Percentiles rank a stretch among this genome's conserved stretches.
These are phyloP conservation scores for Stegodyphus mimosarum DNA, from an alignment of 1,140 invertebrate species.

Conservation along the genomic window DNA sequence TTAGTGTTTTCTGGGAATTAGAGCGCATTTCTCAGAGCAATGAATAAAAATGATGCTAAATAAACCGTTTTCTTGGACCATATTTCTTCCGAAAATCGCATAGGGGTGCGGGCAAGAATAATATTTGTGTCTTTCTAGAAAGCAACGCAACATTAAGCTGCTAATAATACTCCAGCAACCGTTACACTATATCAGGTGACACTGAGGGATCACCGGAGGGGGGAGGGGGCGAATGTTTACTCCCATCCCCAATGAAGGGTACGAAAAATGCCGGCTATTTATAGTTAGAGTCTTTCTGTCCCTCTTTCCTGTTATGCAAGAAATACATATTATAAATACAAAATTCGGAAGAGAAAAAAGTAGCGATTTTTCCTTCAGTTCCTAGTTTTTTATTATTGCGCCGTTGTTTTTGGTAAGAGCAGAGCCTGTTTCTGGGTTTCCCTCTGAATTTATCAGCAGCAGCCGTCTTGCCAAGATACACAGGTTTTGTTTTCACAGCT, in stretches of 20 bases:
- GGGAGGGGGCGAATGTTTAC: neutral
- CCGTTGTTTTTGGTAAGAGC: neutral
- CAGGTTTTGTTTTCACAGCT: conserved; percentile 17
- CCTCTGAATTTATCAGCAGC: neutral
- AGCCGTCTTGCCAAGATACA: neutral
- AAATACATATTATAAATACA: neutral
- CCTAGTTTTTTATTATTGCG: neutral
- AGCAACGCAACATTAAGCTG: neutral
- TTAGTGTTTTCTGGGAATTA: neutral
- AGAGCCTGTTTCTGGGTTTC: neutral
- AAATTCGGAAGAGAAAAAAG: neutral
- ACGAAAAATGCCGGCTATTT: neutral
- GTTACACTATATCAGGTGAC: neutral
- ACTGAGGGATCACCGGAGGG: too few species aligned
- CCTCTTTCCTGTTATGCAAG: neutral
- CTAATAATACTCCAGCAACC: neutral
- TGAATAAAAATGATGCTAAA: neutral
- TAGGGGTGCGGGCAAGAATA: neutral
- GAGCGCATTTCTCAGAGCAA: neutral
- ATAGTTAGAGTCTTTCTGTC: neutral
- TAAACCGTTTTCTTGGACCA: neutral
- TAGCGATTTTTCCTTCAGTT: neutral
- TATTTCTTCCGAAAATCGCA: neutral
- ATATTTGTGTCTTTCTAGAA: neutral
- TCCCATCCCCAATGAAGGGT: neutral